Evolutionary conservation across 2,113 vertebrate species (phyloP).

Genomic region (Ifrita kowaldi): DNA sequence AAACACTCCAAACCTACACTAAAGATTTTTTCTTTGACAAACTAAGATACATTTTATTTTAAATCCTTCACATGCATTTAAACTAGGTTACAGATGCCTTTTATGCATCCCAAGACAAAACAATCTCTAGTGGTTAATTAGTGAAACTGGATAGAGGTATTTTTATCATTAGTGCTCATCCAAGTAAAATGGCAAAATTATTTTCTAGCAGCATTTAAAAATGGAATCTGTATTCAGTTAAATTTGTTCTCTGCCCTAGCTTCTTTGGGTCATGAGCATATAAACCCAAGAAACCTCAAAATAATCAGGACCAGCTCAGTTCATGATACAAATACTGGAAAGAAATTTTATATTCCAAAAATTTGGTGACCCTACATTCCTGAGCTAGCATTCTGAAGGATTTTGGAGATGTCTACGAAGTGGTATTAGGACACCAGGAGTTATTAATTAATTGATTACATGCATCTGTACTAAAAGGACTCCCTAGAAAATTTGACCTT

Average conservation of each 20-base stretch:
- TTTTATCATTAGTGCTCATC: slow-evolving; percentile 36
- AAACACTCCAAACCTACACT: not conserved
- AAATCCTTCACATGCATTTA: not conserved
- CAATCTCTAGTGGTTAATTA: slow-evolving; percentile 64
- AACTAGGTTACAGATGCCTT: slow-evolving; percentile 47
- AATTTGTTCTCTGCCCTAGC: not conserved
- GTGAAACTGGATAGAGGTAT: slow-evolving; percentile 15
- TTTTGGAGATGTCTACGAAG: not conserved
- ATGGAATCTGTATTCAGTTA: not conserved
- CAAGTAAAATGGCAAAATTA: not conserved
- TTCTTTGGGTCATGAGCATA: not conserved
- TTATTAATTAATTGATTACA: not conserved
- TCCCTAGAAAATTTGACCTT: not conserved
- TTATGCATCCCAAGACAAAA: slow-evolving; percentile 41
- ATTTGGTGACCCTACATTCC: not conserved
- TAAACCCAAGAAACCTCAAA: slow-evolving; percentile 7
- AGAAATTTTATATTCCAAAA: not conserved
- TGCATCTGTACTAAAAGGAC: not conserved
- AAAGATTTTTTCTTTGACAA: not conserved
- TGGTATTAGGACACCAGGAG: not conserved
- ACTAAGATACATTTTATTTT: not conserved
- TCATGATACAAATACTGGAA: not conserved
- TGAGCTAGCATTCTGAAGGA: not conserved
- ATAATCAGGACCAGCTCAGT: not conserved
- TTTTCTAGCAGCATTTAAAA: not conserved